A percentile compares a stretch with the other conserved stretches of the same genome.
Evolutionary conservation across 2,113 vertebrate genomes (phyloP).

Genomic region (Xenopus tropicalis): UCB_Xtro_10.0 CM004448.2:6471501-6472000

Average conservation of each 20-base stretch:
- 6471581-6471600: not conserved
- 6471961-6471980: not conserved
- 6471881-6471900: conserved; percentile 1
- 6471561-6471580: not conserved
- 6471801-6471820: no score
- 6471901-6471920: no score
- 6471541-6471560: no score
- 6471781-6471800: not conserved
- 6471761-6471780: not conserved
- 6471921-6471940: not conserved
- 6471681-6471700: no score
- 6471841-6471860: not conserved
- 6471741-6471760: not conserved
- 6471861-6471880: conserved; percentile 3
- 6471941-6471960: not conserved
- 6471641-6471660: no score
- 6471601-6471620: not conserved
- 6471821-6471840: no score
- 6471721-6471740: not conserved
- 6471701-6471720: not conserved
- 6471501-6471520: not conserved
- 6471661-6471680: no score
- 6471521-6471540: conserved; percentile 1
- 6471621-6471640: not conserved
- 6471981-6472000: not conserved